Evolutionary conservation across 1,140 invertebrate species (phyloP).

Genomic region (Hirudo medicinalis): DNA sequence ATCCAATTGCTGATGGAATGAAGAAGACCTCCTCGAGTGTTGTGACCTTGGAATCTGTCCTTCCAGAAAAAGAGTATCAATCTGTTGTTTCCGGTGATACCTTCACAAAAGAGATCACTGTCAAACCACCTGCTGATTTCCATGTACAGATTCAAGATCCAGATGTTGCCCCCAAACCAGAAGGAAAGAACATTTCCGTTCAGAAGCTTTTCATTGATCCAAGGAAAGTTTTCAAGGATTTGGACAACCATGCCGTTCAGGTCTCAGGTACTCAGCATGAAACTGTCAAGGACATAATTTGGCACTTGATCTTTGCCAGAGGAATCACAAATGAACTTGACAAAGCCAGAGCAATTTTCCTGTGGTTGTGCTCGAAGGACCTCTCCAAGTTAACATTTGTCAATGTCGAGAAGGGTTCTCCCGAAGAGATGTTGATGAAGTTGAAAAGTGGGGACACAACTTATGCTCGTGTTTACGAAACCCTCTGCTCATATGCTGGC

Average conservation of each 20-base stretch:
- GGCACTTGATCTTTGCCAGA: slow-evolving; percentile 41
- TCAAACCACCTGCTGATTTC: slow-evolving; percentile 18
- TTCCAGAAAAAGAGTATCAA: slow-evolving; percentile 20
- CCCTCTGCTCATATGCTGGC: slow-evolving; percentile 41
- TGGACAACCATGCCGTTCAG: slow-evolving; percentile 39
- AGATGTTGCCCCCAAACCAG: slow-evolving; percentile 20
- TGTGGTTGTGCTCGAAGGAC: slow-evolving; percentile 42
- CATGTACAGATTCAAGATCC: not conserved
- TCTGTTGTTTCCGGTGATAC: slow-evolving; percentile 12
- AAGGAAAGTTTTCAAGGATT: slow-evolving; percentile 29
- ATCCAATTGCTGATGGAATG: slow-evolving; percentile 7
- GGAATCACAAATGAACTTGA: slow-evolving; percentile 41
- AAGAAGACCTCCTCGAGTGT: slow-evolving; percentile 2
- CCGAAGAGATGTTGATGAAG: slow-evolving; percentile 40
- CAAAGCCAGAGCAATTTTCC: slow-evolving; percentile 42
- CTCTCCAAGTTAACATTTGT: slow-evolving; percentile 38
- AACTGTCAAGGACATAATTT: slow-evolving; percentile 38
- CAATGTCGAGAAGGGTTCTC: slow-evolving; percentile 34
- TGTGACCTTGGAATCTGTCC: slow-evolving; percentile 4
- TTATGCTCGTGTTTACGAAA: slow-evolving; percentile 41
- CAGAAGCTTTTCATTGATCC: slow-evolving; percentile 22
- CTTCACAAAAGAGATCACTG: slow-evolving; percentile 19
- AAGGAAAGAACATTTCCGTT: slow-evolving; percentile 4
- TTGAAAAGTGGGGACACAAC: slow-evolving; percentile 39
- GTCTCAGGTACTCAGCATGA: slow-evolving; percentile 38